A percentile compares a stretch with the other conserved stretches of the same genome.
Evolutionary conservation across 2,797 vertebrate species (phyloP).

Genomic region (Dallia pectoralis): DNA sequence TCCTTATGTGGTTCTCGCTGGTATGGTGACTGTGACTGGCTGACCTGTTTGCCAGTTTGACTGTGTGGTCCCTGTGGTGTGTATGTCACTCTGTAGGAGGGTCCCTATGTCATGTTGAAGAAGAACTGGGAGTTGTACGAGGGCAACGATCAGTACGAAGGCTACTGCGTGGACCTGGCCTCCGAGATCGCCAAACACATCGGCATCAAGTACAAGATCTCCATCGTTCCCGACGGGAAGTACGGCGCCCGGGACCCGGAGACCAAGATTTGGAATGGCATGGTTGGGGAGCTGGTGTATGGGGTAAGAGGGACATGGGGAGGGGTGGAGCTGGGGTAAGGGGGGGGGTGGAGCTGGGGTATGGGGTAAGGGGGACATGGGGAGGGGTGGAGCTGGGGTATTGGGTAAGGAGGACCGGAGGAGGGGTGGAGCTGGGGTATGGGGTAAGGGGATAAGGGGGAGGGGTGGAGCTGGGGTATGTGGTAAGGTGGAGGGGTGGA

Average conservation of each 20-base stretch:
- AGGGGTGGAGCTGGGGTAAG: no score
- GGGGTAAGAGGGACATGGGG: conserved; percentile 74
- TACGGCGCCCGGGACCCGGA: conserved; percentile 95
- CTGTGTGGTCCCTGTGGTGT: conserved; percentile 22
- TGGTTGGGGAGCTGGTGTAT: conserved; percentile 98
- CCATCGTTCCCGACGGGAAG: conserved; percentile 94
- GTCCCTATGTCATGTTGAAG: conserved; percentile 97
- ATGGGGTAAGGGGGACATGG: conserved; percentile 79
- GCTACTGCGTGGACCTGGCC: conserved; percentile 96
- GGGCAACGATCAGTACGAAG: conserved; percentile 96
- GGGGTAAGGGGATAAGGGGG: conserved; percentile 73
- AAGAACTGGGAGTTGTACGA: conserved; percentile 97
- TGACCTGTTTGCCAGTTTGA: conserved; percentile 2
- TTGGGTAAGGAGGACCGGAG: conserved; percentile 75
- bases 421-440: conserved; percentile 86
- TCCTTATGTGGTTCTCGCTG: not conserved
- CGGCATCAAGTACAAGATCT: conserved; percentile 97
- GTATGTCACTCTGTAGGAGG: conserved; percentile 84
- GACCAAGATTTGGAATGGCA: conserved; percentile 98
- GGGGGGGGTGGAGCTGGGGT: conserved; percentile 83
- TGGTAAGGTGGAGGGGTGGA: no score
- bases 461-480: no score
- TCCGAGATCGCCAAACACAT: conserved; percentile 98
- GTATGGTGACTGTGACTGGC: not conserved
- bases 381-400: conserved; percentile 86